These are phyloP conservation scores for Poecile atricapillus DNA, from an alignment of 2,113 vertebrate species.

Conservation along the genomic window DNA sequence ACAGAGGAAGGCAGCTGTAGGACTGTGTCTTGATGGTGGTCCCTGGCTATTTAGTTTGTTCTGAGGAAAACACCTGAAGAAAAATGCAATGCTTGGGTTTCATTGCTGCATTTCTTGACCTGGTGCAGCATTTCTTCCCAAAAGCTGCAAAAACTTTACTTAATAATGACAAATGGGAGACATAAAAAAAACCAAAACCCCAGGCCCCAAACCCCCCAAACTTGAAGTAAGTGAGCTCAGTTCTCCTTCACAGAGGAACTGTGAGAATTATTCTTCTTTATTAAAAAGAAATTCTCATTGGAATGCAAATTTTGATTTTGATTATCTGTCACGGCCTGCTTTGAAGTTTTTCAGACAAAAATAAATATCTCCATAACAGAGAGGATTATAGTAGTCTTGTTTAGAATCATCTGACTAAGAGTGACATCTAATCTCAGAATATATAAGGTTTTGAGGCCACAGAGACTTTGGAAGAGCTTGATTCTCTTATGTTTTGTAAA, in stretches of 20 bases:
- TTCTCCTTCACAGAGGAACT: conserved; percentile 60
- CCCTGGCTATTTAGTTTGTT: not conserved
- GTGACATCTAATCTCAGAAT: conserved; percentile 80
- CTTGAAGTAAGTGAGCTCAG: conserved; percentile 23
- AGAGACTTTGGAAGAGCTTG: conserved; percentile 70
- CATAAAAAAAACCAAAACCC: not conserved
- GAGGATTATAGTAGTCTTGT: conserved; percentile 80
- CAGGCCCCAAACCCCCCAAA: not conserved
- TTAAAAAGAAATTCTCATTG: conserved; percentile 75
- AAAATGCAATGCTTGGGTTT: not conserved
- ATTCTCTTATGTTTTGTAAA: conserved; percentile 71
- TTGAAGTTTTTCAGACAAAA: conserved; percentile 86
- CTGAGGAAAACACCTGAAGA: not conserved
- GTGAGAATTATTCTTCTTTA: conserved; percentile 74
- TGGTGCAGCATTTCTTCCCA: not conserved
- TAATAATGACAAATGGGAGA: not conserved
- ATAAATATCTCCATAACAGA: conserved; percentile 84
- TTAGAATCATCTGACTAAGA: conserved; percentile 79
- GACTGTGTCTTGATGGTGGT: not conserved
- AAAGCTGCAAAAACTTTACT: not conserved
- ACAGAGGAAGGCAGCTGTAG: not conserved
- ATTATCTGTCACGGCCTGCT: conserved; percentile 80
- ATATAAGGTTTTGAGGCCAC: conserved; percentile 74
- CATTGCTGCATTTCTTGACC: not conserved
- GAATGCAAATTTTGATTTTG: conserved; percentile 84